Evolutionary conservation across 1,140 invertebrate species (phyloP).

Genomic region (Neodiprion fabricii): DNA sequence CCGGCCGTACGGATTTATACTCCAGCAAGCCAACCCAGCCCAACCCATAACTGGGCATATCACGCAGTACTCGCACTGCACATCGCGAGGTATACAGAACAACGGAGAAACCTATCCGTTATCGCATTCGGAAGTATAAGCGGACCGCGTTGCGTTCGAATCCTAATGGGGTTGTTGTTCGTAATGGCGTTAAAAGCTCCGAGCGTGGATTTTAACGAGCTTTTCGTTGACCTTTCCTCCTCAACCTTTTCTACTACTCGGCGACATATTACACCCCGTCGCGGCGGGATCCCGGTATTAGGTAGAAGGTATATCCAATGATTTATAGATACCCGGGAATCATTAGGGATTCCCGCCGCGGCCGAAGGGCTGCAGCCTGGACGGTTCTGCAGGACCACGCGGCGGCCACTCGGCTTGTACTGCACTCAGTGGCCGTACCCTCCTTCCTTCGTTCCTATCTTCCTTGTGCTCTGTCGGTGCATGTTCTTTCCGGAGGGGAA

Average conservation of each 20-base stretch:
- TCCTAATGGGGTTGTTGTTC: conserved; percentile 33
- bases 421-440: background rate
- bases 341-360: background rate
- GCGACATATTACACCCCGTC: background rate
- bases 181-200: conserved; percentile 30
- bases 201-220: conserved; percentile 38
- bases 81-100: no score
- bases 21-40: no score
- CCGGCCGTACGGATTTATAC: no score
- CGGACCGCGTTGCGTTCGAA: conserved; percentile 28
- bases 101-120: no score
- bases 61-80: no score
- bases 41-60: no score
- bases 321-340: background rate
- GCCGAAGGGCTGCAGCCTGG: no score
- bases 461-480: no score
- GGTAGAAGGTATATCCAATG: background rate
- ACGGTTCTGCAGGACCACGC: no score
- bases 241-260: background rate
- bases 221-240: conserved; percentile 30
- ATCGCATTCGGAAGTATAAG: background rate
- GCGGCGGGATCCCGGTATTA: background rate
- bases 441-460: background rate
- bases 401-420: background rate
- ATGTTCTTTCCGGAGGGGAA: no score